These are phyloP conservation scores for Gambusia holbrooki DNA, from an alignment of 2,113 vertebrate species.

Conservation along the genomic window DNA sequence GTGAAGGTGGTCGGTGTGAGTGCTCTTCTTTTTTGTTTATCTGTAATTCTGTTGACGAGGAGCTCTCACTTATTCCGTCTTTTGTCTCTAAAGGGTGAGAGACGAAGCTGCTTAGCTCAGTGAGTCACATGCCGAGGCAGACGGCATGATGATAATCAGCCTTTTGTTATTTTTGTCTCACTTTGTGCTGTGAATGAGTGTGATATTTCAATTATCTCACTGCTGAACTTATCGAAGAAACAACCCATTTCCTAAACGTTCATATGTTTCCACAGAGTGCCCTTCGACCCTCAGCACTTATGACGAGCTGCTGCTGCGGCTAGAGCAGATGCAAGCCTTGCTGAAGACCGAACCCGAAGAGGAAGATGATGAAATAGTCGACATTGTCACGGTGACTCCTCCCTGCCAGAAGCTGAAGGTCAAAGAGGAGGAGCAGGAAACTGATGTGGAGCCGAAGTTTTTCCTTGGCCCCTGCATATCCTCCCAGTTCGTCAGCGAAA, in stretches of 20 bases:
- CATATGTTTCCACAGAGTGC: constrained; percentile 81
- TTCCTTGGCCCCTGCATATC: constrained; percentile 85
- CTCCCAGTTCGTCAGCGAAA: constrained; percentile 87
- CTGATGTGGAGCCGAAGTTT: constrained; percentile 87
- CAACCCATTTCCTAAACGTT: not conserved
- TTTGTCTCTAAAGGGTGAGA: constrained; percentile 49
- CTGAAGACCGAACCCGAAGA: constrained; percentile 92
- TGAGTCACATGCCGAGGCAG: constrained; percentile 30
- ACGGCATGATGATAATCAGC: constrained; percentile 8
- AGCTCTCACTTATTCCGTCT: constrained; percentile 48
- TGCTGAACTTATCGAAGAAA: constrained; percentile 7
- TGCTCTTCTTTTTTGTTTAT: constrained; percentile 7
- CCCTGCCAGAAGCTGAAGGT: constrained; percentile 84
- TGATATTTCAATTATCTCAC: constrained; percentile 1
- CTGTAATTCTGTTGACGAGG: constrained; percentile 13
- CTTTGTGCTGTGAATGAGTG: not conserved
- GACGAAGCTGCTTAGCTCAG: constrained; percentile 20
- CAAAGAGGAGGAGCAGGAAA: constrained; percentile 92
- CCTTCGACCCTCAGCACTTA: constrained; percentile 87
- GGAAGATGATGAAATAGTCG: constrained; percentile 86
- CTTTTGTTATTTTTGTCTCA: constrained; percentile 14
- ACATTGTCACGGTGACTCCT: constrained; percentile 84
- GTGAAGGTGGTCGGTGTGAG: constrained; percentile 24
- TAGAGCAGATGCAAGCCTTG: constrained; percentile 91
- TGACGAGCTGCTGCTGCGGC: constrained; percentile 86